A percentile compares a stretch with the other conserved stretches of the same genome.
phyloP scores from a whole-genome alignment of 2,113 vertebrate species.

The Phalacrocorax aristotelis region DNA sequence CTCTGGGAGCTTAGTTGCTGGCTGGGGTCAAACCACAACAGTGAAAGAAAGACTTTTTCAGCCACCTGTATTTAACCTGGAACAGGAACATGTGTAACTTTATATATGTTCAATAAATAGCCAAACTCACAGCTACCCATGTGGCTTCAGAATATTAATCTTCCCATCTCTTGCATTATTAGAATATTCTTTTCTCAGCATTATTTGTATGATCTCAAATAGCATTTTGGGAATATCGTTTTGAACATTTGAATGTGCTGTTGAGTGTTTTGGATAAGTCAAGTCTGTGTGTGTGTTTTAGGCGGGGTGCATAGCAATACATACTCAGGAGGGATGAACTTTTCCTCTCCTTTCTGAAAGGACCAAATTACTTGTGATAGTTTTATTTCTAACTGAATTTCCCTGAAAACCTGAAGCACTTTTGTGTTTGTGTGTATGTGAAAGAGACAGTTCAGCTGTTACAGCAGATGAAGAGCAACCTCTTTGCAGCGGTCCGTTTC shows the following conservation, averaged over 20 bases:
- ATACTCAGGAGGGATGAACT: background rate
- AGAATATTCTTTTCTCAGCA: background rate
- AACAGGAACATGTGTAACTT: too few species aligned
- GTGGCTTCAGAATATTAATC: background rate
- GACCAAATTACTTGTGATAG: background rate
- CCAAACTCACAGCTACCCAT: background rate
- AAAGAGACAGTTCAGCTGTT: background rate
- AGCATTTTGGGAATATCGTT: background rate
- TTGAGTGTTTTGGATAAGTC: background rate
- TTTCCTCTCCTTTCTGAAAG: background rate
- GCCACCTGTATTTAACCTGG: too few species aligned
- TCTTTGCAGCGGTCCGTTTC: background rate
- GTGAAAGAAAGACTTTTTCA: background rate
- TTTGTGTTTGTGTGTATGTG: background rate
- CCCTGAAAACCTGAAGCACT: background rate
- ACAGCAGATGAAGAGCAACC: background rate
- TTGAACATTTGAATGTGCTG: rapidly evolving
- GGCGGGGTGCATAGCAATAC: rapidly evolving
- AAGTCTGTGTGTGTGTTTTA: background rate
- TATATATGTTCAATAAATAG: background rate
- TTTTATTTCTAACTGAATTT: background rate
- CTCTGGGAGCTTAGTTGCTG: too few species aligned
- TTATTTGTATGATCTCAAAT: background rate
- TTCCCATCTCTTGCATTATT: background rate
- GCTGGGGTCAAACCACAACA: too few species aligned